phyloP scores from a whole-genome alignment of 2,113 vertebrate genomes.

The Dissostichus mawsoni region DNA sequence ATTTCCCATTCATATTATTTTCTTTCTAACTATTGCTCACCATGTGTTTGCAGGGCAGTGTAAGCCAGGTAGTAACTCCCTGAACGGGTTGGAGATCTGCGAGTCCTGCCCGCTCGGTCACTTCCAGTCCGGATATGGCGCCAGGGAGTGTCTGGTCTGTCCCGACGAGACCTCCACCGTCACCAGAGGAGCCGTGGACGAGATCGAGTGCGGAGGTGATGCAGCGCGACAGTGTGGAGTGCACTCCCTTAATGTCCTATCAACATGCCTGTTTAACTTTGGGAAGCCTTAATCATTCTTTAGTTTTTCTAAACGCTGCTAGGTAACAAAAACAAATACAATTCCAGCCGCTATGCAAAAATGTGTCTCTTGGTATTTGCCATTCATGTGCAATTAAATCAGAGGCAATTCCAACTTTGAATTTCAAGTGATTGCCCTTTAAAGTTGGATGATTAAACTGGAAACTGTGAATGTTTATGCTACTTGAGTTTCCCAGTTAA shows the following conservation, averaged over 20 bases:
- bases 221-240: slow-evolving; percentile 23
- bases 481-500: slow-evolving; percentile 17
- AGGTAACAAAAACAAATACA: slow-evolving; percentile 39
- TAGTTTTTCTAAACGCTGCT: slow-evolving; percentile 15
- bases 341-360: slow-evolving; percentile 21
- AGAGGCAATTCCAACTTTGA: slow-evolving; percentile 29
- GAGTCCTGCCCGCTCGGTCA: slow-evolving; percentile 95
- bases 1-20: too few species aligned
- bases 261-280: slow-evolving; percentile 2
- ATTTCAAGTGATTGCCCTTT: slow-evolving; percentile 24
- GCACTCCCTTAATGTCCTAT: slow-evolving; percentile 13
- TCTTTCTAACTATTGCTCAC: neutral
- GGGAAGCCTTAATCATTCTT: slow-evolving; percentile 4
- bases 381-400: neutral
- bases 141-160: slow-evolving; percentile 88
- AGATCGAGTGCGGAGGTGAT: slow-evolving; percentile 93
- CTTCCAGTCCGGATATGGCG: slow-evolving; percentile 89
- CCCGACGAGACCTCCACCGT: slow-evolving; percentile 91
- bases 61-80: slow-evolving; percentile 93
- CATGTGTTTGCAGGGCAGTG: slow-evolving; percentile 88
- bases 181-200: slow-evolving; percentile 91
- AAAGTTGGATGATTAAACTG: slow-evolving; percentile 38
- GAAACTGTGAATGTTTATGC: slow-evolving; percentile 13
- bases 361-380: slow-evolving; percentile 24
- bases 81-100: slow-evolving; percentile 94